A percentile compares a stretch with the other conserved stretches of the same genome.
Conservation (phyloP, 2,888 invertebrate genomes). For the Physocephala rufipes region DNA sequence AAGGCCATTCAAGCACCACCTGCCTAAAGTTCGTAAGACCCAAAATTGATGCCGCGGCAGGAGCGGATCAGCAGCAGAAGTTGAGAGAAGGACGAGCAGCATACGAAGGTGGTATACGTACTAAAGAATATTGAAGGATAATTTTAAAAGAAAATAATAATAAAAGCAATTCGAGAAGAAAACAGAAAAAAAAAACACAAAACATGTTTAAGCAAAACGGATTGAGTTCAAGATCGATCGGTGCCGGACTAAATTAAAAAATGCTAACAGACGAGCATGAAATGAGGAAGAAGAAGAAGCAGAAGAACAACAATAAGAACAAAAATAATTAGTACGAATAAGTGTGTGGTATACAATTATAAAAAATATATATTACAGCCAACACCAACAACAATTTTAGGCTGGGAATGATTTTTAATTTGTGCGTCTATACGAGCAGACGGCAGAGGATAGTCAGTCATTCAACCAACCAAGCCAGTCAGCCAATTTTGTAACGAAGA, state of each 20-base stretch:
- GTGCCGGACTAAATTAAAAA: slow-evolving; percentile 31
- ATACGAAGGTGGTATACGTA: slow-evolving; percentile 18
- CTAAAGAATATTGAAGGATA: slow-evolving; percentile 8
- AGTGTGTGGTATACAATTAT: too few species aligned
- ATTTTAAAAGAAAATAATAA: slow-evolving; percentile 6
- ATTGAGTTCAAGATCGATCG: slow-evolving; percentile 28
- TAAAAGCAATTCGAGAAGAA: background rate
- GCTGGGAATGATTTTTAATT: slow-evolving; percentile 19
- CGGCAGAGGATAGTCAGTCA: slow-evolving; percentile 13
- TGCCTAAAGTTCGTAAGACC: slow-evolving; percentile 53
- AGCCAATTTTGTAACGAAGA: background rate
- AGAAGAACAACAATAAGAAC: background rate
- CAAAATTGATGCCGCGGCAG: slow-evolving; percentile 43
- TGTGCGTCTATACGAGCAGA: slow-evolving; percentile 32
- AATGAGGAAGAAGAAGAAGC: background rate
- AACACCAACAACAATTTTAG: slow-evolving; percentile 4
- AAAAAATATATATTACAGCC: too few species aligned
- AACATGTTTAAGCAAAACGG: background rate
- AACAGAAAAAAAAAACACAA: slow-evolving; percentile 9
- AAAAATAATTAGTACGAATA: slow-evolving; percentile 17
- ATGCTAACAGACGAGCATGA: slow-evolving; percentile 18
- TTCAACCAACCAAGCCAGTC: slow-evolving; percentile 9
- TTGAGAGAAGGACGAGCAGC: slow-evolving; percentile 22
- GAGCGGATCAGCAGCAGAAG: slow-evolving; percentile 32
- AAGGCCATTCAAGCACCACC: slow-evolving; percentile 53